Base-by-base conservation (phyloP, 2,797 vertebrate genomes). In the Hydrolagus colliei region DNA sequence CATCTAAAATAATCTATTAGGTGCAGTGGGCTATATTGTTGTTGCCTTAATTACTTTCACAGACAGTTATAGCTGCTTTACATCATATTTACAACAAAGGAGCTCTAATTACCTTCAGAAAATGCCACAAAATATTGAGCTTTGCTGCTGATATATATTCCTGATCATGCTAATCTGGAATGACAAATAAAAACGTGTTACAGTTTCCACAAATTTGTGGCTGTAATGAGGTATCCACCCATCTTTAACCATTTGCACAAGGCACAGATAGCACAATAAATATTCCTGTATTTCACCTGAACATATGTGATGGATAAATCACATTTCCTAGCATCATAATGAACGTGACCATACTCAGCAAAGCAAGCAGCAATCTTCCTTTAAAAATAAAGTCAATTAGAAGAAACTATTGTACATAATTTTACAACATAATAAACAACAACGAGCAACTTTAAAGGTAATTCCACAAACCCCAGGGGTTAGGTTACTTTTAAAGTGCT, bases 31-130 rank as follows among this genome's bases (percentile, higher is more conserved):
- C 94, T 94, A 93, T 94, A 94, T 94, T 93, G 93, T 98, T 96
- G 95, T 94, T 94, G 94, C 95, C 97, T 97, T 98, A 98, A 99
- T 98, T 96, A 98, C 90, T 90, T 94, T 93, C 95, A 95, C 94
- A 93, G 94, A 94, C 94, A 94, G 96, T 97, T 96, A 96, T 95
- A 96, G 95, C 95, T 95, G 93, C 96, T 96, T 97, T 96, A 96
- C 96, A 96, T 97, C 91, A 90, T 94, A 96, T 96, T 96, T 97
- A 95, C 94, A 94, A 93, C 92, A 93, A 93, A 93, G 89, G 92
- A 92, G 93, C 93, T 95, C 95, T 98, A 97, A 98, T 98, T 97
- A 97, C 95, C 94, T 95, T 93, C 93, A 91, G 92, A 93, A 95
- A 93, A 93, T 94, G 73, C 92, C 92, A 92, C 91, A 94, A 95